phyloP scores from a whole-genome alignment of 1,140 invertebrate genomes.

The Caenorhabditis latens region DNA sequence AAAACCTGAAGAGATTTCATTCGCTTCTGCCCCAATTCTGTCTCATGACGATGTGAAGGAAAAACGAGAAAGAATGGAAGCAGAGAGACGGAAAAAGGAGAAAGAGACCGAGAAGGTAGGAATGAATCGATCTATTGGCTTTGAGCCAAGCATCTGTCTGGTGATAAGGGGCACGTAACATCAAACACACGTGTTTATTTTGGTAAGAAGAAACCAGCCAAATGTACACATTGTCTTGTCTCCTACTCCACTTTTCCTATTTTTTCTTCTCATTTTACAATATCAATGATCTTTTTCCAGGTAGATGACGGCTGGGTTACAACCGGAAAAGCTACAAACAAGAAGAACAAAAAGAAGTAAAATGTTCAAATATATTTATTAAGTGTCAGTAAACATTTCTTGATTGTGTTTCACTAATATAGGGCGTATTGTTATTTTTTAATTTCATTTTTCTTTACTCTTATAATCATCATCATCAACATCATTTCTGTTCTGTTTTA shows the following conservation, averaged over 20 bases:
- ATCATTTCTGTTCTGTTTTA: constrained; percentile 21
- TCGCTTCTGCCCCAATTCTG: constrained; percentile 20
- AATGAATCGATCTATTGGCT: constrained; percentile 13
- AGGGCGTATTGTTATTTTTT: not conserved
- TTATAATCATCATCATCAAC: not conserved
- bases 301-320: constrained; percentile 43
- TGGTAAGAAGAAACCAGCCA: constrained; percentile 2
- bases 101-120: constrained; percentile 6
- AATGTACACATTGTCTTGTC: constrained; percentile 11
- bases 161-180: constrained; percentile 35
- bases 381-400: not conserved
- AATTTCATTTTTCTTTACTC: not conserved
- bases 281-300: not conserved
- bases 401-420: not conserved
- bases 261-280: not conserved
- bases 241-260: not conserved
- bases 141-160: constrained; percentile 46
- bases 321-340: constrained; percentile 21
- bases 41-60: constrained; percentile 31
- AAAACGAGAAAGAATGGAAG: constrained; percentile 31
- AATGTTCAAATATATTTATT: not conserved
- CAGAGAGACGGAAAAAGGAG: not conserved
- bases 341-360: constrained; percentile 36
- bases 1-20: constrained; percentile 1
- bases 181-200: constrained; percentile 50